Conservation (phyloP, 2,797 vertebrate genomes). For the Alectoris magna region DNA sequence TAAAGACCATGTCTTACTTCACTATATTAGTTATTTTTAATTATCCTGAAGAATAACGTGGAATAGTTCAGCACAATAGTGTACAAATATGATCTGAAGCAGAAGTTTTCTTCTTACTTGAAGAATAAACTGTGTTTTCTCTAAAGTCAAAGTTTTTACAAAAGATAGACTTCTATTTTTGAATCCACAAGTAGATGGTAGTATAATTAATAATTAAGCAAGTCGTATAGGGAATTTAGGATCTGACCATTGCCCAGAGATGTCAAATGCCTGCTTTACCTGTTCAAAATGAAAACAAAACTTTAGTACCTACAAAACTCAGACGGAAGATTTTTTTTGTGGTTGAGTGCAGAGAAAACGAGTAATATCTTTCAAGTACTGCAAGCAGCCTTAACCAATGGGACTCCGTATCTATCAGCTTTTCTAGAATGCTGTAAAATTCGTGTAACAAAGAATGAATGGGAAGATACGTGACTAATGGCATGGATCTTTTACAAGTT, state of each 20-base stretch:
- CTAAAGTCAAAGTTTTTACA: background rate
- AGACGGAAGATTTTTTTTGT: background rate
- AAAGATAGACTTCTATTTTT: background rate
- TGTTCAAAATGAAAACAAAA: background rate
- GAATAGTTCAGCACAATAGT: background rate
- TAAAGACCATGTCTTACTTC: background rate
- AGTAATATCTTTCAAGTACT: background rate
- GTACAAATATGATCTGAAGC: background rate
- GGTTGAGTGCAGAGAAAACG: background rate
- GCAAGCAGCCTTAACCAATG: background rate
- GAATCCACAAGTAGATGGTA: background rate
- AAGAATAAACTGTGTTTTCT: background rate
- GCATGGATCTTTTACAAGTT: background rate
- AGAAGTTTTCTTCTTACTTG: background rate
- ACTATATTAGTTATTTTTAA: background rate
- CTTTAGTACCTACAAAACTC: background rate
- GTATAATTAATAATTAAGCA: background rate
- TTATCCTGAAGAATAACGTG: background rate
- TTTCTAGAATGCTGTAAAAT: background rate
- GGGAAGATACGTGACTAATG: background rate
- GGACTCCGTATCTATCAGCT: background rate
- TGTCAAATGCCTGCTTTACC: background rate
- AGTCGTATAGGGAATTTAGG: background rate
- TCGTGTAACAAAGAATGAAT: background rate
- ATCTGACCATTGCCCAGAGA: background rate